Conservation (phyloP, 2,888 invertebrate genomes). For the Synanthedon tipuliformis region DNA sequence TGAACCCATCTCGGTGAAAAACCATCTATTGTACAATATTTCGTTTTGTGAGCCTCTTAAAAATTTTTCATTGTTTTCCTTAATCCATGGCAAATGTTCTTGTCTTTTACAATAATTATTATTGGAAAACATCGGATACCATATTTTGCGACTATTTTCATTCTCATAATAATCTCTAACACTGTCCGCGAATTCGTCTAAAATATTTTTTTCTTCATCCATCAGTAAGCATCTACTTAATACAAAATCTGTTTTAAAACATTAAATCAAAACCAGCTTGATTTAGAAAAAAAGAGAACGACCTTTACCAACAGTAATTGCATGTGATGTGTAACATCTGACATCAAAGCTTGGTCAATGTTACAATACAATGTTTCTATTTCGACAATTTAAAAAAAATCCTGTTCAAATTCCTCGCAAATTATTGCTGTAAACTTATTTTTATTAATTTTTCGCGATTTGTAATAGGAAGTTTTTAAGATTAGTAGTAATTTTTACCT, state of each 20-base stretch:
- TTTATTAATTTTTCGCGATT: not conserved
- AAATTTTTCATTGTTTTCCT: constrained; percentile 30
- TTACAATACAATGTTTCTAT: no score
- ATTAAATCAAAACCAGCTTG: constrained; percentile 10
- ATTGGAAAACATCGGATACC: constrained; percentile 44
- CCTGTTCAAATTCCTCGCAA: no score
- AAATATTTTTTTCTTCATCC: constrained; percentile 20
- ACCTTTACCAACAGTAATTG: no score
- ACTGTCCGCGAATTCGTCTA: constrained; percentile 23
- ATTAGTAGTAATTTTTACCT: no score
- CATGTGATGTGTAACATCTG: no score
- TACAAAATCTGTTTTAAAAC: no score
- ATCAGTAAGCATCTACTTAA: constrained; percentile 6
- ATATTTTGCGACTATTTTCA: constrained; percentile 25
- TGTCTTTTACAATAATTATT: constrained; percentile 5
- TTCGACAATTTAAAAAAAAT: no score
- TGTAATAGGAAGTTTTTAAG: no score
- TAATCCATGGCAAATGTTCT: constrained; percentile 26
- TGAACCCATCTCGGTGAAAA: constrained; percentile 35
- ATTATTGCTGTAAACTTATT: not conserved
- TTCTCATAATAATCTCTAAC: constrained; percentile 26
- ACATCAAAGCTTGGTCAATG: no score
- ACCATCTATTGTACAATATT: constrained; percentile 39
- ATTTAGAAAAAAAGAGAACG: constrained; percentile 6
- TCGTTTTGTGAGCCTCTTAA: constrained; percentile 33